Evolutionary conservation across 2,888 invertebrate species (phyloP).

Genomic region (Creontiades dilutus): DNA sequence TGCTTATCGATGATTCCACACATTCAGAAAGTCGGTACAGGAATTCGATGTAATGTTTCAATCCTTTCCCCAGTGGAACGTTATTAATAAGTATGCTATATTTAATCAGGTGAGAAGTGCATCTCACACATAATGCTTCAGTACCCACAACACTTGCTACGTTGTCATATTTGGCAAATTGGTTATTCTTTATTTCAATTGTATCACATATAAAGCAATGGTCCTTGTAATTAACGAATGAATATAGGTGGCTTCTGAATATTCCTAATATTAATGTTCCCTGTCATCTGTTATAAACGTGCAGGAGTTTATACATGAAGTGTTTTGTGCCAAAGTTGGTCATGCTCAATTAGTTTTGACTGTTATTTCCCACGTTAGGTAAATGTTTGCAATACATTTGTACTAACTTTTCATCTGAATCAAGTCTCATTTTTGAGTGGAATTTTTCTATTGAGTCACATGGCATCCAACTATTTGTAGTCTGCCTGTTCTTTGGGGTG

Average conservation of each 20-base stretch:
- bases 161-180: too few relatives aligned
- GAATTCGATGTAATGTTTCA: background rate
- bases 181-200: too few relatives aligned
- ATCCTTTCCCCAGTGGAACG: background rate
- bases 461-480: background rate
- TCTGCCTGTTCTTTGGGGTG: background rate
- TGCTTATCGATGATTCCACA: background rate
- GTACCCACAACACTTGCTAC: too few relatives aligned
- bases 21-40: too few relatives aligned
- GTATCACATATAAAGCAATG: too few relatives aligned
- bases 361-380: background rate
- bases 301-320: background rate
- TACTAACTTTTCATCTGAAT: background rate
- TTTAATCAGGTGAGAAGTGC: background rate
- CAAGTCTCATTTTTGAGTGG: background rate
- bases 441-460: background rate
- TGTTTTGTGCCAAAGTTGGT: slow-evolving; percentile 21
- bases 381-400: too few relatives aligned
- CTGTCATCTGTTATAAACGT: background rate
- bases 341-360: slow-evolving; percentile 28
- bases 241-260: background rate
- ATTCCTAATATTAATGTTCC: background rate
- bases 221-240: too few relatives aligned
- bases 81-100: background rate
- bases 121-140: too few relatives aligned